Percentiles rank a stretch among this genome's conserved stretches.
Conservation (phyloP, 2,797 vertebrate species). For the Typhlichthys eigenmanni region DNA sequence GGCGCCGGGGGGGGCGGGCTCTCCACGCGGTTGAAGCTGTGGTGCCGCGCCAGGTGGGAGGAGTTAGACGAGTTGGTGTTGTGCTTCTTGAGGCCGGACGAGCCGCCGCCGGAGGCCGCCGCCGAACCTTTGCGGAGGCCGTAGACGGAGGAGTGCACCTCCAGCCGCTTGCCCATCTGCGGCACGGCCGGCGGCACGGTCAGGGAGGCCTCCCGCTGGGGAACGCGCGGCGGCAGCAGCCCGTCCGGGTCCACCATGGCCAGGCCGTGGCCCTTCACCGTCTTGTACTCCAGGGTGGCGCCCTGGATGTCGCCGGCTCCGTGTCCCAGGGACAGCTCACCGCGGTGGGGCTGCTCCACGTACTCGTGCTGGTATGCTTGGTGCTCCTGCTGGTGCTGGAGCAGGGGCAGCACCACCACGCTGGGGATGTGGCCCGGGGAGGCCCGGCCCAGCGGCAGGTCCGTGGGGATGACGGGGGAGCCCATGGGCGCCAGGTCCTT, state of each 20-base stretch:
- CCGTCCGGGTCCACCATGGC: slow-evolving; percentile 86
- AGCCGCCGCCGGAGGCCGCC: slow-evolving; percentile 60
- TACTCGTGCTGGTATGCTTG: slow-evolving; percentile 95
- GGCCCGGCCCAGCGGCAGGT: slow-evolving; percentile 85
- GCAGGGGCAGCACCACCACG: slow-evolving; percentile 91
- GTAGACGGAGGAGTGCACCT: slow-evolving; percentile 90
- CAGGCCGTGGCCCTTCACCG: slow-evolving; percentile 88
- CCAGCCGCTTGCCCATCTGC: slow-evolving; percentile 92
- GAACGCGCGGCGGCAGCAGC: slow-evolving; percentile 90
- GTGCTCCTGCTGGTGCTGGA: slow-evolving; percentile 82
- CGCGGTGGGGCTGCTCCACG: slow-evolving; percentile 93
- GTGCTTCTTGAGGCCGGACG: slow-evolving; percentile 83
- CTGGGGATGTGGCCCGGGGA: slow-evolving; percentile 97
- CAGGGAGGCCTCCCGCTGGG: slow-evolving; percentile 94
- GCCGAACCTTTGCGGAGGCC: slow-evolving; percentile 86
- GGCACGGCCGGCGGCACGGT: slow-evolving; percentile 85
- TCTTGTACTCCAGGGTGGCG: slow-evolving; percentile 94
- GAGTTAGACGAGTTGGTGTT: slow-evolving; percentile 99
- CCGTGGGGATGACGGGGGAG: slow-evolving; percentile 91
- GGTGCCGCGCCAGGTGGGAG: slow-evolving; percentile 93
- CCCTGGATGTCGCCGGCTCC: slow-evolving; percentile 87
- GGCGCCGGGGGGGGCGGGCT: slow-evolving; percentile 90
- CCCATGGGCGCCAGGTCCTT: slow-evolving; percentile 92
- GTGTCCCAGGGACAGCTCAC: slow-evolving; percentile 78
- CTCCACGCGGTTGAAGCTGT: slow-evolving; percentile 92